Evolutionary conservation across 1,140 invertebrate species (phyloP), one percentile per base, ranked within the genome.

Genomic region (Ephestia elutella): DNA sequence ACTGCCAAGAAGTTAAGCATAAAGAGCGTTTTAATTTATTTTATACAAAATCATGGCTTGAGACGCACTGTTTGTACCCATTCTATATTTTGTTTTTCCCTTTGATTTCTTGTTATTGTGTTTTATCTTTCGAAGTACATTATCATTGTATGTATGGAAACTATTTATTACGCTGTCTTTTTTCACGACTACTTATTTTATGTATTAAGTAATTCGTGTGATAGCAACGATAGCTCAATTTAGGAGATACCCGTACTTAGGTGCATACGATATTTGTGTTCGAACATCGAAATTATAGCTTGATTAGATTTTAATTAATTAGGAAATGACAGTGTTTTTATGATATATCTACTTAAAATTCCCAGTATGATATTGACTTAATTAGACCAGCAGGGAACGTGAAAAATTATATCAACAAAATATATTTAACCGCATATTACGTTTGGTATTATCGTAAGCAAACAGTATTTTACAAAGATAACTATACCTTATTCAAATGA

Each of bases 191-290:
- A 78, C 73, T 82, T 78, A 79, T 63, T 81, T 63, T 38, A 59
- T 65, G 71, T 72, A 65, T 66, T 78, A 76, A 72, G 72, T 75
- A 71, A 72, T 65, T 77, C 73, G 78, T 80, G 74, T 75, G 68
- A 74, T 75, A 69, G 69, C 65, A 65, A 70, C 71, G 68, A 62
- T 80, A 85, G 82, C 84, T 84, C 82, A 87, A 87, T 82, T 86
- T 70, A 66, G 11, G 30, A 32, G 11, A 70, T 73, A 62, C 67
- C 57, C 66, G 73, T 83, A 82, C 77, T 81, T 78, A 71, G 68
- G 68, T 28, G 8, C 75, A 71, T 73, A 75, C 69, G 68, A 71
- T 57, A 62, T 66, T 75, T 44, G 65, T 74, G 66, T 75, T 70
- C 68, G 64, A 70, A 69, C 66, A 78, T 75, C 67, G 75, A 80